Evolutionary conservation across 2,888 invertebrate genomes (phyloP), one percentile per base, ranked within the genome.

Genomic region (Caenorhabditis sp.): DNA sequence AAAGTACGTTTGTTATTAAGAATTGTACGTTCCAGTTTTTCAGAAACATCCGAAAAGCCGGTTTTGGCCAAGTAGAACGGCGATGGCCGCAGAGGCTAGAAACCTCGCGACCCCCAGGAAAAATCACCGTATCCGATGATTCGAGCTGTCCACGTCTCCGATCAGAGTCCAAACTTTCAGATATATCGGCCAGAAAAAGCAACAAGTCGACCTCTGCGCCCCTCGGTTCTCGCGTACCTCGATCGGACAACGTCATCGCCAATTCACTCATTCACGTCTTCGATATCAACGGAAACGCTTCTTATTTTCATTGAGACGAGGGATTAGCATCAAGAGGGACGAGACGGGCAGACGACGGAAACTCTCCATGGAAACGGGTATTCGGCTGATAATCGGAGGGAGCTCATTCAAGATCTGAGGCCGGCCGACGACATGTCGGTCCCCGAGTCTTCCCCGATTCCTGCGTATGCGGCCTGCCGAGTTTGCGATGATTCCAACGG

Each of bases 401-500:
- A 13, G n/a, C 50, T 50, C 50, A 50, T 32, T 50, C 32, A 26
- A 46, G 11, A n/a, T n/a, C n/a, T n/a, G n/a, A n/a, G n/a, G n/a
- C n/a, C n/a, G n/a, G n/a, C n/a, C n/a, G n/a, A n/a, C n/a, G n/a
- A 13, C 22, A 45, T 45, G 45, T 20, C 45, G 13, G n/a, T n/a
- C n/a, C n/a, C 66, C 27, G 48, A 53, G 15, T 8, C 27, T 13
- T 7, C 13, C 7, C 32, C 13, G 3, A 7, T 30, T 20, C 20
- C 17, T 17, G n/a, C 32, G 2, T 61, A 59, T 17, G 35, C 56
- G 15, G 45, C 50, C 8, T 80, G 80, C 53, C 75, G 75, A n/a
- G 78, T 80, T 4, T 80, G 80, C 52, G 72, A 59, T 17, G 80
- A 80, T 50, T 15, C 55, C 9, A 75, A 80, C 37, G 78, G 78